Conservation (phyloP, 1,140 invertebrate genomes). For the Parapsyche elsis region DNA sequence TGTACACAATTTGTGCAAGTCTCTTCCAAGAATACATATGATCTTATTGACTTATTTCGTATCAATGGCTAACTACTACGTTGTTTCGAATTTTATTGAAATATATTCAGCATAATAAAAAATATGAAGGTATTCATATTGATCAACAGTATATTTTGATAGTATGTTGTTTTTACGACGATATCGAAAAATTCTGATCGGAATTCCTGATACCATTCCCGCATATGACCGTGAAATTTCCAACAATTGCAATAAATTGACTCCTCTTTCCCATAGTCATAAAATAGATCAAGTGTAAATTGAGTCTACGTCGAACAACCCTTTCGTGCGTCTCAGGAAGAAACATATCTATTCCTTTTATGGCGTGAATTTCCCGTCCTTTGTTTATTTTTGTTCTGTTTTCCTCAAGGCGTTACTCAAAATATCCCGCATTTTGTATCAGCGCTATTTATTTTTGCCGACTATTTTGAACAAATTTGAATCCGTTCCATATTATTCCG, state of each 20-base stretch:
- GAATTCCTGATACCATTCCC: background rate
- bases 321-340: background rate
- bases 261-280: slow-evolving; percentile 12
- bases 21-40: too few relatives aligned
- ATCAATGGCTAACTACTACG: too few relatives aligned
- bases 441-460: background rate
- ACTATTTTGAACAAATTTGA: background rate
- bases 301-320: slow-evolving; percentile 10
- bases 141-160: too few relatives aligned
- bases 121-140: too few relatives aligned
- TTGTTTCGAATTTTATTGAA: too few relatives aligned
- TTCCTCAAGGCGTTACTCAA: background rate
- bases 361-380: background rate
- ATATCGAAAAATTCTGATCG: background rate
- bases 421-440: background rate
- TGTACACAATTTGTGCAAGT: too few relatives aligned
- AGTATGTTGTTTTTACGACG: too few relatives aligned
- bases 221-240: slow-evolving; percentile 8
- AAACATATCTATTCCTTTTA: background rate
- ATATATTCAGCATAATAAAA: too few relatives aligned
- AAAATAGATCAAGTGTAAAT: slow-evolving; percentile 30
- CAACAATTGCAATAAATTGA: slow-evolving; percentile 20
- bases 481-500: too few relatives aligned
- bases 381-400: background rate
- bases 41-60: too few relatives aligned